A percentile compares a stretch with the other conserved stretches of the same genome.
Conservation (phyloP, 1,140 invertebrate species). For the Ectropis grisescens region DNA sequence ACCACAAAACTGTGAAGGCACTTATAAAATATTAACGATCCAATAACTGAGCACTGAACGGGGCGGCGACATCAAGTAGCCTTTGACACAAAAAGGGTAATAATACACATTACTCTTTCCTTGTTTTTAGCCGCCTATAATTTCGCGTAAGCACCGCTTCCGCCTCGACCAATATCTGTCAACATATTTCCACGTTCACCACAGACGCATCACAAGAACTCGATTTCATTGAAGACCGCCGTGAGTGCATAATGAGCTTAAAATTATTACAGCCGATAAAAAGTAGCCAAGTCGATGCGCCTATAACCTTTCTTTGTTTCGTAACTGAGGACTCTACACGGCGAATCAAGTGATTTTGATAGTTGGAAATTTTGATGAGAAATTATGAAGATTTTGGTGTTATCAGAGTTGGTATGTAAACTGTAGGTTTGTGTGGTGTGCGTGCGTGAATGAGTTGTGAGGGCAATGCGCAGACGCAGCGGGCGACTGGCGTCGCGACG, state of each 20-base stretch:
- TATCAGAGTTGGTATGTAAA: no score
- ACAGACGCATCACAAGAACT: slow-evolving; percentile 64
- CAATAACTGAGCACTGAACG: no score
- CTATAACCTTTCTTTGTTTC: slow-evolving; percentile 55
- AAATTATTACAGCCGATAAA: slow-evolving; percentile 65
- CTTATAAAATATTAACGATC: background rate
- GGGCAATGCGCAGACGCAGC: slow-evolving; percentile 15
- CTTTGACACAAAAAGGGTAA: slow-evolving; percentile 49
- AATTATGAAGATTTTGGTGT: no score
- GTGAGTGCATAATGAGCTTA: slow-evolving; percentile 61
- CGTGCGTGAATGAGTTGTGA: slow-evolving; percentile 4
- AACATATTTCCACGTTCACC: slow-evolving; percentile 64
- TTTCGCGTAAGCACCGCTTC: slow-evolving; percentile 63
- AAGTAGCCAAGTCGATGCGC: slow-evolving; percentile 40
- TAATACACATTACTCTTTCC: slow-evolving; percentile 49
- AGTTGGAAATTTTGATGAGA: no score
- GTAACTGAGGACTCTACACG: slow-evolving; percentile 38
- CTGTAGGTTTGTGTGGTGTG: slow-evolving; percentile 6
- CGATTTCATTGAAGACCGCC: slow-evolving; percentile 60
- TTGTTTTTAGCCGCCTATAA: slow-evolving; percentile 60
- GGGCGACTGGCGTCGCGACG: slow-evolving; percentile 38
- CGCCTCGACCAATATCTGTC: slow-evolving; percentile 64
- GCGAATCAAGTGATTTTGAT: no score
- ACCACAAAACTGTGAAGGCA: background rate
- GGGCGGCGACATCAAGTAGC: slow-evolving; percentile 47